Evolutionary conservation across 1,140 invertebrate genomes (phyloP).

Genomic region (Pomacea maculata): DNA sequence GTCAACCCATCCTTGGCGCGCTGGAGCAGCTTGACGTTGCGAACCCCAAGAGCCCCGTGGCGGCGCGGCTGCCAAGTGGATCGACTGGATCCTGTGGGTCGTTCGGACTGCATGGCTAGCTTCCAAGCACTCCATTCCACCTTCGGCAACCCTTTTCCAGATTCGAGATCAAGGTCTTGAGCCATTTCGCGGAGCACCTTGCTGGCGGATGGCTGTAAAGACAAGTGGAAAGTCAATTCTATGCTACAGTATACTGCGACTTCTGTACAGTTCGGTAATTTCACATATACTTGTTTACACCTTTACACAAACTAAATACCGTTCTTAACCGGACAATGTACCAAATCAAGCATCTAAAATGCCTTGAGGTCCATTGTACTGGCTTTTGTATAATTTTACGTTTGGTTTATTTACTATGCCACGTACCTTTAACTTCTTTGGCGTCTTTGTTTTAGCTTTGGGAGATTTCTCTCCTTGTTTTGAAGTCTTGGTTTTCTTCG

Average conservation of each 20-base stretch:
- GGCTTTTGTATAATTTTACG: too few relatives aligned
- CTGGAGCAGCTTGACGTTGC: not conserved
- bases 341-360: not conserved
- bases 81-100: not conserved
- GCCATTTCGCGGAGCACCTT: not conserved
- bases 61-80: not conserved
- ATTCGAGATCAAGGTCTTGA: constrained; percentile 1
- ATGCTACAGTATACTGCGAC: not conserved
- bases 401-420: too few relatives aligned
- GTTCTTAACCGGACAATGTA: not conserved
- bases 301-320: not conserved
- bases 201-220: not conserved
- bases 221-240: not conserved
- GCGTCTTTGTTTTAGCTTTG: not conserved
- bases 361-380: too few relatives aligned
- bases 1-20: not conserved
- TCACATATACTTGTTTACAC: not conserved
- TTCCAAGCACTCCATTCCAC: constrained; percentile 3
- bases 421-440: not conserved
- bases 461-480: too few relatives aligned
- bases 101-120: not conserved
- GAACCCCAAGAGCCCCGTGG: not conserved
- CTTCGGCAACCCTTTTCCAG: not conserved
- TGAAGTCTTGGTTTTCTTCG: constrained; percentile 3
- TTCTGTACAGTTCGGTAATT: not conserved